phyloP scores from a whole-genome alignment of 2,113 vertebrate genomes.

The rabbit (Oryctolagus cuniculus) region mOryCun1.1 NC_091432.1:33015501-33016000 shows the following conservation, averaged over 20 bases:
- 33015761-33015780: slow-evolving; percentile 90
- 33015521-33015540: slow-evolving; percentile 97
- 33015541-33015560: slow-evolving; percentile 97
- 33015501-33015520: slow-evolving; percentile 96
- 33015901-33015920: slow-evolving; percentile 91
- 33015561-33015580: slow-evolving; percentile 95
- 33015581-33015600: slow-evolving; percentile 93
- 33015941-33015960: slow-evolving; percentile 85
- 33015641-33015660: slow-evolving; percentile 92
- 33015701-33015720: slow-evolving; percentile 90
- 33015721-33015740: slow-evolving; percentile 91
- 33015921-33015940: slow-evolving; percentile 89
- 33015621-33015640: slow-evolving; percentile 89
- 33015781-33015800: slow-evolving; percentile 91
- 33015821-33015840: slow-evolving; percentile 92
- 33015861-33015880: slow-evolving; percentile 93
- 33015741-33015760: slow-evolving; percentile 95
- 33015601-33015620: slow-evolving; percentile 93
- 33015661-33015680: slow-evolving; percentile 91
- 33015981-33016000: slow-evolving; percentile 91
- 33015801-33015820: slow-evolving; percentile 90
- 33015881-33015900: slow-evolving; percentile 93
- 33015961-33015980: slow-evolving; percentile 91
- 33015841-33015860: slow-evolving; percentile 95
- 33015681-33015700: slow-evolving; percentile 89